These are phyloP conservation scores for Drosophila grimshawi DNA, from an alignment of 1,140 invertebrate genomes.

Conservation along the genomic window DNA sequence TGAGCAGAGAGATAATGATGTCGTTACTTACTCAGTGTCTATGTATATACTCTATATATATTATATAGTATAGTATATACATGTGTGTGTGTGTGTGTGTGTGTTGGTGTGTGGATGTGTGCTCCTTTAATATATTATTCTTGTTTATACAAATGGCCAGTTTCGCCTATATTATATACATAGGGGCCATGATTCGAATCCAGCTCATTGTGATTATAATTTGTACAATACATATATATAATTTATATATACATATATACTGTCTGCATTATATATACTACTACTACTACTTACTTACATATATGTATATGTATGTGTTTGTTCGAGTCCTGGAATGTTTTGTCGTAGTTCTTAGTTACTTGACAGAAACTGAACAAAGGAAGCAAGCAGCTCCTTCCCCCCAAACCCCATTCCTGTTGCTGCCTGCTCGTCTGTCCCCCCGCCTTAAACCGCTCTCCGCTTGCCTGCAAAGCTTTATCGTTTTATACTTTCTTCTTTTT, in stretches of 20 bases:
- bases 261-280: neutral
- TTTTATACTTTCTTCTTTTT: neutral
- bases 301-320: neutral
- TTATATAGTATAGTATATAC: neutral
- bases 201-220: conserved; percentile 10
- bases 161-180: neutral
- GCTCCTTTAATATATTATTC: neutral
- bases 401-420: neutral
- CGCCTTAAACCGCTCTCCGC: neutral
- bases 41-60: neutral
- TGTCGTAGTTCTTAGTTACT: conserved; percentile 8
- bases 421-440: neutral
- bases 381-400: neutral
- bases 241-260: conserved; percentile 1
- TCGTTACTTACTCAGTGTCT: neutral
- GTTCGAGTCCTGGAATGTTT: conserved; percentile 3
- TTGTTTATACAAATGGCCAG: neutral
- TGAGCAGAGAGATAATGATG: too few species aligned
- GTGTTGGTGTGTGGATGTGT: neutral
- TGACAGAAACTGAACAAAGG: neutral
- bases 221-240: neutral
- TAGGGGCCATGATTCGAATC: neutral
- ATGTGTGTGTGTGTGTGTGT: conserved; percentile 2
- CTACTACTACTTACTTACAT: neutral
- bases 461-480: neutral